phyloP scores from a whole-genome alignment of 2,113 vertebrate species.

The Chionis minor region DNA sequence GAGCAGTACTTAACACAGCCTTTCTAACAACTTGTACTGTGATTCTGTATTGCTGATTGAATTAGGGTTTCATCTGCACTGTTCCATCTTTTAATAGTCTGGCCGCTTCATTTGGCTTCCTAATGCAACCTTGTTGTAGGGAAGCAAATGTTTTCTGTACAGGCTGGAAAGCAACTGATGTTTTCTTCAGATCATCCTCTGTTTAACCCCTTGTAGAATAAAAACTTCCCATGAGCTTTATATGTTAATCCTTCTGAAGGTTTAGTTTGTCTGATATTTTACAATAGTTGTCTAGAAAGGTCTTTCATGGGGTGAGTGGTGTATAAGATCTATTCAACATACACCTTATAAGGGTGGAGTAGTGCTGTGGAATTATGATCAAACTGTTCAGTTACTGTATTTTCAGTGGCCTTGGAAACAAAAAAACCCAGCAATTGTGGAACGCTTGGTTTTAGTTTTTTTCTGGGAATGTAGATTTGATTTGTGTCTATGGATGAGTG shows the following conservation, averaged over 20 bases:
- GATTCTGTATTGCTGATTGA: not conserved
- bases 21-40: not conserved
- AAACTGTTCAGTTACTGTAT: not conserved
- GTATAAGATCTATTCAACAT: not conserved
- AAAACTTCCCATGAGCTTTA: not conserved
- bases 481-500: not conserved
- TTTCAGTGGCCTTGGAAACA: conserved; percentile 18
- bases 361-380: not conserved
- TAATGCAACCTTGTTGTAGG: not conserved
- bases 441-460: not conserved
- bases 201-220: not conserved
- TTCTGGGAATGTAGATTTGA: not conserved
- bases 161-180: not conserved
- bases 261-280: not conserved
- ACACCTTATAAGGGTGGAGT: not conserved
- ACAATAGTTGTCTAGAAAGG: not conserved
- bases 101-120: not conserved
- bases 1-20: not conserved
- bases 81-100: not conserved
- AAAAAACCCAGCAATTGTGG: not conserved
- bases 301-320: not conserved
- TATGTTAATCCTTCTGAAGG: not conserved
- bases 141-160: not conserved
- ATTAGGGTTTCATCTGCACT: not conserved
- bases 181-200: not conserved